These are phyloP conservation scores for Hemiprocne comata DNA, from an alignment of 2,113 vertebrate genomes.

Conservation along the genomic window DNA sequence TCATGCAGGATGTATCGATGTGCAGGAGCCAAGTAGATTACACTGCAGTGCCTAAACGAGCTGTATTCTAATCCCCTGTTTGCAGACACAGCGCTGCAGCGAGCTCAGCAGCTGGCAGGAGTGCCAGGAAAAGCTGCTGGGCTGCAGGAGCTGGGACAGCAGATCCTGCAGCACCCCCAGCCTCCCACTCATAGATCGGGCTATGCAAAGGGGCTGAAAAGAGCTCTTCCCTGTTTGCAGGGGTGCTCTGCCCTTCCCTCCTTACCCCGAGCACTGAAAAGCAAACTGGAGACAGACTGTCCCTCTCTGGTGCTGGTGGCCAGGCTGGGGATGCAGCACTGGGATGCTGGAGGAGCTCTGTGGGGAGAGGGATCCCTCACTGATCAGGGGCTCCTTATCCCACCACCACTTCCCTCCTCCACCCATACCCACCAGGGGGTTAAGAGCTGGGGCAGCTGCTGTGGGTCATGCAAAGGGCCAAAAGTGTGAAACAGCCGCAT, in stretches of 20 bases:
- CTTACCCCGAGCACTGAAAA: accelerated
- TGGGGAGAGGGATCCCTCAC: background rate
- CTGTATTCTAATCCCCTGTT: background rate
- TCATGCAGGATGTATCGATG: background rate
- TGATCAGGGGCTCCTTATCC: background rate
- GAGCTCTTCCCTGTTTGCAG: background rate
- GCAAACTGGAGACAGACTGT: background rate
- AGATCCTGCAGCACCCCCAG: background rate
- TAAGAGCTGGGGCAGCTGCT: background rate
- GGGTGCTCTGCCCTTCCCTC: background rate
- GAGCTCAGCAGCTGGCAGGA: slow-evolving; percentile 9
- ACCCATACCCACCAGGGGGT: accelerated
- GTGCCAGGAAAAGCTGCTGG: background rate
- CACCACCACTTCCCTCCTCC: accelerated
- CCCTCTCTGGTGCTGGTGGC: accelerated
- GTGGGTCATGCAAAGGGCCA: background rate
- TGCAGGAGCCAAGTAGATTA: background rate
- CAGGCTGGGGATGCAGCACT: background rate
- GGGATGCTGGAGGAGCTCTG: background rate
- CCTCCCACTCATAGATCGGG: background rate
- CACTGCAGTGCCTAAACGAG: background rate
- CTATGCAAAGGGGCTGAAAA: background rate
- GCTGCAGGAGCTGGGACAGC: background rate
- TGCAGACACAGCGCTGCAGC: background rate
- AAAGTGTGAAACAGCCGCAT: background rate